Evolutionary conservation across 2,797 vertebrate genomes (phyloP).

Genomic region (Poecilia gillii): DNA sequence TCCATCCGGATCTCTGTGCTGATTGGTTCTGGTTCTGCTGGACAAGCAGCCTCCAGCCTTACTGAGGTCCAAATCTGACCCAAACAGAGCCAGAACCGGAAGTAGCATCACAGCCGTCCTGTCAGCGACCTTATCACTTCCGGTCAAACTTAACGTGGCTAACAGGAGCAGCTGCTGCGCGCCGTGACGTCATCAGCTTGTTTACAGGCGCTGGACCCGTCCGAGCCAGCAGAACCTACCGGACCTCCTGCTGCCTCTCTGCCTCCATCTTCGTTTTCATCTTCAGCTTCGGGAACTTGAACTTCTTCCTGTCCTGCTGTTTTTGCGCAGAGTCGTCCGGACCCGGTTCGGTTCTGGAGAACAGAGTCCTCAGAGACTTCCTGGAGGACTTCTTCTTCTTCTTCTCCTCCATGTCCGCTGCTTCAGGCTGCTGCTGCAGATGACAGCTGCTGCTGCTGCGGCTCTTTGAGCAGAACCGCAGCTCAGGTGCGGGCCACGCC

Average conservation of each 20-base stretch:
- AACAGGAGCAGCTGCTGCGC: neutral
- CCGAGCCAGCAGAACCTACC: constrained; percentile 11
- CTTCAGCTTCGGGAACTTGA: constrained; percentile 53
- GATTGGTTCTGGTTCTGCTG: too few species aligned
- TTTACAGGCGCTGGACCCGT: neutral
- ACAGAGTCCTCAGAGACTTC: constrained; percentile 57
- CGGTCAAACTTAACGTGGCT: neutral
- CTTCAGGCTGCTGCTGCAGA: constrained; percentile 26
- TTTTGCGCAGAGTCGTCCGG: constrained; percentile 18
- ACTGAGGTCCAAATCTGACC: neutral
- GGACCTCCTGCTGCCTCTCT: constrained; percentile 9
- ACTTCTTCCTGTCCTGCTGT: constrained; percentile 44
- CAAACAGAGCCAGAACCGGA: neutral
- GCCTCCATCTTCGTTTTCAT: constrained; percentile 40
- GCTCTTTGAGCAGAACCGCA: constrained; percentile 3
- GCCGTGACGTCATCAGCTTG: neutral
- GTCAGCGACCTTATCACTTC: neutral
- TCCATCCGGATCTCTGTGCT: neutral
- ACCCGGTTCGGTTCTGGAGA: constrained; percentile 62
- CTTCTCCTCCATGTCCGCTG: constrained; percentile 58
- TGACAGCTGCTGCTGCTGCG: neutral
- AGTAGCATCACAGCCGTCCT: neutral
- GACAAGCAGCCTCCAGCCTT: neutral
- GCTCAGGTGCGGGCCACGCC: constrained; percentile 52
- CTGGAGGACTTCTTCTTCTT: constrained; percentile 38